Base-by-base conservation (phyloP, 2,888 invertebrate genomes). In the Diarsia rubi region DNA sequence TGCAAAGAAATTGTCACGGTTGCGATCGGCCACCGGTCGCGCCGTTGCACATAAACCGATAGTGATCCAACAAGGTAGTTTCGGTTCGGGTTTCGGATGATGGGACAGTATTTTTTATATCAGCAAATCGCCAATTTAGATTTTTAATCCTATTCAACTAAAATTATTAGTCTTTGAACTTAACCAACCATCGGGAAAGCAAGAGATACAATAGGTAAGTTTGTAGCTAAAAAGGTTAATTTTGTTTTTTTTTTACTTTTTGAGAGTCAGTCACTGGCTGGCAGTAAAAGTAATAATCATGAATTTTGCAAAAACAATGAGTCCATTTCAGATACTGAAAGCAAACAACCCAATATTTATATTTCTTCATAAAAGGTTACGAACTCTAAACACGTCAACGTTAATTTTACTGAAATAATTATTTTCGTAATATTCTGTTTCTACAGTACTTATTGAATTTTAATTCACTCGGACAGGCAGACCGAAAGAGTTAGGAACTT, bases 261-360 rank as follows among this genome's bases (percentile, higher is more conserved):
- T 63, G 44, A 12, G 37, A 66, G 31, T 27, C 24, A 62, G 65
- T 44, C 79, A 45, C 78, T 49, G 44, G n/a, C 66, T 54, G 65
- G 37, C 54, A 67, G 73, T 27, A 37, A 31, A 4, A 49, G n/a
- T n/a, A 69, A 59, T 78, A 45, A 59, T 75, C 57, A 74, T 80
- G 42, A 64, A 59, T 68, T 45, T 74, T 68, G 62, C 31, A 71
- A 71, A 72, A 65, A 45, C 12, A 45, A 45, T n/a, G n/a, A 27
- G 27, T 47, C 42, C 31, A 47, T 65, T 69, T 62, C 47, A 69
- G 47, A 74, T 65, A 74, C 74, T 54, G 54, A 63, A 69, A 69
- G 44, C 49, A 65, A 77, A 77, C 14, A 65, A 77, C 47, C 42
- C 59, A 81, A 82, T 81, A 79, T 77, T 65, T 77, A 49, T 77